phyloP scores from a whole-genome alignment of 2,797 vertebrate species.

The Gila robusta region DNA sequence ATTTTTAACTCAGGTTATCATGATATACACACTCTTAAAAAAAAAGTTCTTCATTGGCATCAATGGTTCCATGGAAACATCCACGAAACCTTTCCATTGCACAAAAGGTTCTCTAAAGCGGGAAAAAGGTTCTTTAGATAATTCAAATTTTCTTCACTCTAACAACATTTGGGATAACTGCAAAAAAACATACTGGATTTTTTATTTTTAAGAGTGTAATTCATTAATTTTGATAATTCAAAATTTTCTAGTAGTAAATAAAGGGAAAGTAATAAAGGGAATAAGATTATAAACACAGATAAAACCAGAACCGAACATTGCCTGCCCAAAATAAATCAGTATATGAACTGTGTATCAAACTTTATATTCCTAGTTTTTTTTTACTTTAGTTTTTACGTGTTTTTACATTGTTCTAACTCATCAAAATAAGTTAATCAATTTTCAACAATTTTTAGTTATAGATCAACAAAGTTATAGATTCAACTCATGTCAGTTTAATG shows the following conservation, averaged over 20 bases:
- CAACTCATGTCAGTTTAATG: too few relatives aligned
- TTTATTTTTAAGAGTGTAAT: too few relatives aligned
- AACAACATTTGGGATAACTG: background rate
- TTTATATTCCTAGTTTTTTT: background rate
- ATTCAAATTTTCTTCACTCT: background rate
- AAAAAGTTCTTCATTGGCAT: background rate
- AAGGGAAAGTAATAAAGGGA: background rate
- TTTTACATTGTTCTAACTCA: too few relatives aligned
- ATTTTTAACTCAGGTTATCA: background rate
- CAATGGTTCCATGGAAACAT: background rate
- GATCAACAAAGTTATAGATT: too few relatives aligned
- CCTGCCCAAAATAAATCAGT: background rate
- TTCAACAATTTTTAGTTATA: too few relatives aligned
- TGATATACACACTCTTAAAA: background rate
- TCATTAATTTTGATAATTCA: background rate
- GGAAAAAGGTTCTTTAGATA: background rate
- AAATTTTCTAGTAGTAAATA: too few relatives aligned
- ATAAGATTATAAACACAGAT: background rate
- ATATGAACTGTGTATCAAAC: background rate
- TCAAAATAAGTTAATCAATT: too few relatives aligned
- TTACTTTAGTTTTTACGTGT: background rate
- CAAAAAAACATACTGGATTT: background rate
- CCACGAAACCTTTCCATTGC: background rate
- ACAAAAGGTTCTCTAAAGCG: background rate
- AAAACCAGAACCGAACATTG: background rate